These are phyloP conservation scores for Polypterus bichir DNA, from an alignment of 2,113 vertebrate species.

Conservation along the genomic window DNA sequence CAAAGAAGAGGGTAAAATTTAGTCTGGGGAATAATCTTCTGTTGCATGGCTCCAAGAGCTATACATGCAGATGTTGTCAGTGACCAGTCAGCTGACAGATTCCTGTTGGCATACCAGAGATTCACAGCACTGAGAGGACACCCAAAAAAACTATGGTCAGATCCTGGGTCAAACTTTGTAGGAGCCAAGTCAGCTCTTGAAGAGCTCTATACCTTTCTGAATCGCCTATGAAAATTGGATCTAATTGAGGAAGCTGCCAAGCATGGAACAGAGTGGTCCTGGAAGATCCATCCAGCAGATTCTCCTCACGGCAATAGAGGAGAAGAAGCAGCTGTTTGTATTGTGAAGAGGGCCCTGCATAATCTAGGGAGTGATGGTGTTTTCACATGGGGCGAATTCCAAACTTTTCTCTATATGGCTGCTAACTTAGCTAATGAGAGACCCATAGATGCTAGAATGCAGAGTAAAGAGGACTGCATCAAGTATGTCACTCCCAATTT, in stretches of 20 bases:
- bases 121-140: slow-evolving; percentile 4
- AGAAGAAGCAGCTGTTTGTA: slow-evolving; percentile 1
- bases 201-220: background rate
- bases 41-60: slow-evolving; percentile 4
- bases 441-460: too few species aligned
- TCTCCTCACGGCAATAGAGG: slow-evolving; percentile 10
- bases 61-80: slow-evolving; percentile 1
- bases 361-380: too few species aligned
- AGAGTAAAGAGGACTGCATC: too few species aligned
- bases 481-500: too few species aligned
- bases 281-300: slow-evolving; percentile 11
- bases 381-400: too few species aligned
- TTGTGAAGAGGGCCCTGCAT: too few species aligned
- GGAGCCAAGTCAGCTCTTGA: slow-evolving; percentile 9
- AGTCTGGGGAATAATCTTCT: slow-evolving; percentile 11
- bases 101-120: slow-evolving; percentile 14
- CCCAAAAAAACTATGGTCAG: slow-evolving; percentile 9
- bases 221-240: too few species aligned
- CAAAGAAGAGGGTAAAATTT: background rate
- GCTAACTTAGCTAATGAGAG: too few species aligned
- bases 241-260: slow-evolving; percentile 2
- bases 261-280: slow-evolving; percentile 6
- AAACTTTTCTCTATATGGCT: too few species aligned
- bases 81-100: slow-evolving; percentile 15
- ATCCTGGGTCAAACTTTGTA: slow-evolving; percentile 7